phyloP scores from a whole-genome alignment of 2,113 vertebrate species.

The Sorex araneus region DNA sequence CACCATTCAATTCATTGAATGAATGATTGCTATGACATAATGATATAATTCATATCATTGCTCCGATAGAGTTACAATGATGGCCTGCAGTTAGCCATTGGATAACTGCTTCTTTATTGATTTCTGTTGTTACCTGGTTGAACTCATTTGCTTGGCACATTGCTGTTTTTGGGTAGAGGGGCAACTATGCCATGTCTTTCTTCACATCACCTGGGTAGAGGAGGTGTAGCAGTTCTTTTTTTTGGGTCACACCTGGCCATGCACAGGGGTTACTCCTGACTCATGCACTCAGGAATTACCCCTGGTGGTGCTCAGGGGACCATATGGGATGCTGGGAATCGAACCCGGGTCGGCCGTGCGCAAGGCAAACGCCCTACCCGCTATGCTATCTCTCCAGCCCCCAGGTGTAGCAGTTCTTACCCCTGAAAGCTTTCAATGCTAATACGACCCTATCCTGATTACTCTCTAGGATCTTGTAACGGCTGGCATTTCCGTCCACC shows the following conservation, averaged over 20 bases:
- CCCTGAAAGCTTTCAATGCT: constrained; percentile 74
- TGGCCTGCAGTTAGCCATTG: neutral
- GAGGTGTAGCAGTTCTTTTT: constrained; percentile 67
- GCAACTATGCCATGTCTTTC: constrained; percentile 37
- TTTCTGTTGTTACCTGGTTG: constrained; percentile 15
- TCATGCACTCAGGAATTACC: no score
- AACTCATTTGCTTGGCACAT: constrained; percentile 14
- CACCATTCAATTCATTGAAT: no score
- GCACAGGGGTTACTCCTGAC: no score
- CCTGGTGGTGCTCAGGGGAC: no score
- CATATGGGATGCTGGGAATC: no score
- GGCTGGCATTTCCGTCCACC: constrained; percentile 98
- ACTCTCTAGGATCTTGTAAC: constrained; percentile 90
- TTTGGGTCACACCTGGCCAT: no score
- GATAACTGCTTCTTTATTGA: neutral
- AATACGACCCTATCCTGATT: constrained; percentile 75
- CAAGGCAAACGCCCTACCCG: no score
- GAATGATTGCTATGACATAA: no score
- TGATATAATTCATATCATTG: no score
- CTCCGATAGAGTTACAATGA: no score
- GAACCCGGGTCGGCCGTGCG: no score
- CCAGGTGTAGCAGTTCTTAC: constrained; percentile 66
- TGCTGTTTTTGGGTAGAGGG: constrained; percentile 27
- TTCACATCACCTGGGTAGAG: constrained; percentile 65
- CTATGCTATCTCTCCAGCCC: no score